A percentile compares a stretch with the other conserved stretches of the same genome.
Evolutionary conservation across 2,797 vertebrate genomes (phyloP).

Genomic region (Alauda arvensis): DNA sequence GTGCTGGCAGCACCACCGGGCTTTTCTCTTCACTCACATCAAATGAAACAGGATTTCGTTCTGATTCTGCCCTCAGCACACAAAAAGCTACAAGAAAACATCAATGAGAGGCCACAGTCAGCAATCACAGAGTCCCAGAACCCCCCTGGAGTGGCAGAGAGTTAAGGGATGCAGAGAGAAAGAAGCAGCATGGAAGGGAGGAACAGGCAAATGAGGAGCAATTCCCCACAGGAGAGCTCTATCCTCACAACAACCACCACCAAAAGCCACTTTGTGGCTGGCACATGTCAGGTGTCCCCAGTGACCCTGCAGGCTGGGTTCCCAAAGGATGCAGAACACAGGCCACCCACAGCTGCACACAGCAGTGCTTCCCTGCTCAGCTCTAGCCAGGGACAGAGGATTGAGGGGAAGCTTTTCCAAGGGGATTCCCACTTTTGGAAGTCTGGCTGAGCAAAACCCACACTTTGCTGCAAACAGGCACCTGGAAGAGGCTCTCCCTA

Average conservation of each 20-base stretch:
- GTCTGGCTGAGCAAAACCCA: background rate
- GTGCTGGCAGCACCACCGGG: constrained; percentile 55
- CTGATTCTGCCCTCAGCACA: constrained; percentile 18
- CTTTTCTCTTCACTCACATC: background rate
- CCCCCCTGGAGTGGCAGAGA: constrained; percentile 64
- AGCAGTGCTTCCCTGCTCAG: background rate
- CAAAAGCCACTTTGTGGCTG: background rate
- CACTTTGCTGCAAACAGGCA: background rate
- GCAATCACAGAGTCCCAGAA: constrained; percentile 66
- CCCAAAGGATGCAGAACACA: background rate
- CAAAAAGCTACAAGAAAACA: constrained; percentile 59
- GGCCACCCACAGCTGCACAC: background rate
- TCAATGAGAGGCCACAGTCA: constrained; percentile 52
- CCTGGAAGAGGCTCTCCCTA: background rate
- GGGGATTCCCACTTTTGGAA: background rate
- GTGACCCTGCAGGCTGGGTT: background rate
- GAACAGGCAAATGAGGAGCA: constrained; percentile 54
- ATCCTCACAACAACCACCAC: background rate
- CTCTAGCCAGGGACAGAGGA: background rate
- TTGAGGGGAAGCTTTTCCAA: background rate
- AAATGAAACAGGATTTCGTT: background rate
- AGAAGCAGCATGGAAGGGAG: constrained; percentile 62
- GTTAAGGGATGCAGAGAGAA: constrained; percentile 55
- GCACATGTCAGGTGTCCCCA: background rate
- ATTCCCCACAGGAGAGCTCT: constrained; percentile 57